A percentile compares a stretch with the other conserved stretches of the same genome.
Evolutionary conservation across 1,140 invertebrate species (phyloP).

Genomic region (Aphaenogaster ashmeadi): DNA sequence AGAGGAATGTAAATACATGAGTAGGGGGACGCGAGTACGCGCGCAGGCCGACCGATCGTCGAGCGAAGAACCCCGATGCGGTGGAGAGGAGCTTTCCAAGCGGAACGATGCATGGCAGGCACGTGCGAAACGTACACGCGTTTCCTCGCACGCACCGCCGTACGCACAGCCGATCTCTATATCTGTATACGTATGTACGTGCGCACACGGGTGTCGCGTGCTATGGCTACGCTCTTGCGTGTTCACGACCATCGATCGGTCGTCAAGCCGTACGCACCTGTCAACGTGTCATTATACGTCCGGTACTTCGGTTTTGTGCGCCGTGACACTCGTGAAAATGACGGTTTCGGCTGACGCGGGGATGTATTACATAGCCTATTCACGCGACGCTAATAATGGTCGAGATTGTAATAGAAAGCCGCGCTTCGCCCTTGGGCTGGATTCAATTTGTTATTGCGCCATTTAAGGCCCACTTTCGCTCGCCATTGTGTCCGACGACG

Average conservation of each 20-base stretch:
- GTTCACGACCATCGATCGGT: conserved; percentile 49
- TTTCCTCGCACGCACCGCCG: conserved; percentile 67
- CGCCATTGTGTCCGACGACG: background rate
- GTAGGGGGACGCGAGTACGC: conserved; percentile 4
- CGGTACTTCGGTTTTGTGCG: conserved; percentile 64
- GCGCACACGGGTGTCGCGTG: conserved; percentile 32
- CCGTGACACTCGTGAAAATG: conserved; percentile 63
- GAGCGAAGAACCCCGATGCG: conserved; percentile 37
- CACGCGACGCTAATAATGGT: conserved; percentile 47
- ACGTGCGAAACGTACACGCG: conserved; percentile 72
- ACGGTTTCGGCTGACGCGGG: conserved; percentile 57
- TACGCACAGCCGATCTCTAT: conserved; percentile 25
- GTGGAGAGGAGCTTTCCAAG: conserved; percentile 52
- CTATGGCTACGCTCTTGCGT: conserved; percentile 7
- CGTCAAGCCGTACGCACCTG: conserved; percentile 67
- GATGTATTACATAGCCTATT: conserved; percentile 52
- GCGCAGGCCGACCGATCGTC: conserved; percentile 36
- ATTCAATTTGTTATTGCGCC: conserved; percentile 47
- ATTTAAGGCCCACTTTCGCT: conserved; percentile 34
- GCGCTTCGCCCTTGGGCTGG: conserved; percentile 19
- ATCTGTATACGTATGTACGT: background rate
- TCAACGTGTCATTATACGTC: conserved; percentile 73
- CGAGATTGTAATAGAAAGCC: conserved; percentile 37
- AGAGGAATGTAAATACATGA: conserved; percentile 57
- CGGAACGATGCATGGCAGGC: conserved; percentile 70